phyloP scores from a whole-genome alignment of 2,797 vertebrate genomes.

The Glyptemys insculpta region DNA sequence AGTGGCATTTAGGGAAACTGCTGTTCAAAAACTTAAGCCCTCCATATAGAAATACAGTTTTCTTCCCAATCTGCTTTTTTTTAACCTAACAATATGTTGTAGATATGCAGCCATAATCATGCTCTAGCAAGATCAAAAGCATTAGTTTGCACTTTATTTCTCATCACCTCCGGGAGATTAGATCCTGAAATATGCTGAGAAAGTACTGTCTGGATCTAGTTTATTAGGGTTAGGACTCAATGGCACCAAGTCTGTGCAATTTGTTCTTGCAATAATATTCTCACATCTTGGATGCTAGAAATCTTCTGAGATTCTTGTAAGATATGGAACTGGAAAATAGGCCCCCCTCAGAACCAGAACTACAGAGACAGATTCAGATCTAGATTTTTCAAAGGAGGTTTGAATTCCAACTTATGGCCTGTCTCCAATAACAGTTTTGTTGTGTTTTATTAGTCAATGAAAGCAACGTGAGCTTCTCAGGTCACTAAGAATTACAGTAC shows the following conservation, averaged over 20 bases:
- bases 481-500: background rate
- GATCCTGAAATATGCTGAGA: background rate
- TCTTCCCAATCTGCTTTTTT: no score
- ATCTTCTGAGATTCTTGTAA: background rate
- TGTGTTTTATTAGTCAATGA: background rate
- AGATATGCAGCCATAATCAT: background rate
- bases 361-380: background rate
- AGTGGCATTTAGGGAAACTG: background rate
- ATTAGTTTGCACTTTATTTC: conserved; percentile 6
- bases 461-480: background rate
- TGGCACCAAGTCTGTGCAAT: background rate
- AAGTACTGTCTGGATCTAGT: background rate
- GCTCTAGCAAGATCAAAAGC: conserved; percentile 22
- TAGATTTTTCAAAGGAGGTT: background rate
- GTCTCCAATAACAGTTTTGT: background rate
- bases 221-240: background rate
- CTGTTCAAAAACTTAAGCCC: rapidly evolving
- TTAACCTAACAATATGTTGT: background rate
- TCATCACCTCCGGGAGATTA: background rate
- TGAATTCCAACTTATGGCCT: background rate
- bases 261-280: background rate
- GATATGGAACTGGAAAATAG: background rate
- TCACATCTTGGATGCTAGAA: background rate
- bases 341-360: background rate
- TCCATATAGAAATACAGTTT: rapidly evolving